phyloP scores from a whole-genome alignment of 2,888 invertebrate species.

The Torymus tubicola region DNA sequence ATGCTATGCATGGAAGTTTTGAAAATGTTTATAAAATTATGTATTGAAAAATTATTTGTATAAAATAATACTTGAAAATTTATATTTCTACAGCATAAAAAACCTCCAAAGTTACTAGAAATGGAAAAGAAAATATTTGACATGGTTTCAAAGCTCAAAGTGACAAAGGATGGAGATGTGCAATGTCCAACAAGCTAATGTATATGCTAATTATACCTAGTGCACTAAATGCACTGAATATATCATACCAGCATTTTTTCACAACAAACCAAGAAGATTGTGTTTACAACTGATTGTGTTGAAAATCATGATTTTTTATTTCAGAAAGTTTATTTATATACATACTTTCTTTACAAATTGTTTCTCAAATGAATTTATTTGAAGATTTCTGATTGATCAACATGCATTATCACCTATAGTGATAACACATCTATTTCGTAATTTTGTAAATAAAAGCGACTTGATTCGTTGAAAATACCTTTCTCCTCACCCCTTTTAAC shows the following conservation, averaged over 20 bases:
- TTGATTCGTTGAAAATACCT: slow-evolving; percentile 12
- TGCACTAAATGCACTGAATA: slow-evolving; percentile 8
- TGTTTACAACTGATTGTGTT: not conserved
- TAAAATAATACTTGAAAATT: no score
- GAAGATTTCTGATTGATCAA: slow-evolving; percentile 16
- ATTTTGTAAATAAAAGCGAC: slow-evolving; percentile 24
- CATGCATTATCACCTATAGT: not conserved
- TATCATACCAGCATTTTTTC: not conserved
- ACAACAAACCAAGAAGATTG: not conserved
- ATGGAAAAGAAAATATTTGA: slow-evolving; percentile 80
- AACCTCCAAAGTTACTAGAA: slow-evolving; percentile 83
- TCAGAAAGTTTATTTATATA: no score
- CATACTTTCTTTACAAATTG: no score
- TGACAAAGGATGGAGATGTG: slow-evolving; percentile 69
- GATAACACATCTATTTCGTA: not conserved
- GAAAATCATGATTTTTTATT: not conserved
- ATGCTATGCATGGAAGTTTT: not conserved
- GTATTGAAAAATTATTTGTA: no score
- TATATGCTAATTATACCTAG: not conserved
- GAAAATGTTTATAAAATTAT: no score
- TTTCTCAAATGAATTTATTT: no score
- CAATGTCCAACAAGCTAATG: slow-evolving; percentile 72
- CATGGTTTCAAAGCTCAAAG: slow-evolving; percentile 68
- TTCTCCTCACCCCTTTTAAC: not conserved
- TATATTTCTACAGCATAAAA: slow-evolving; percentile 82